These are phyloP conservation scores for Tineola bisselliella DNA, from an alignment of 2,888 invertebrate species.

Conservation along the genomic window DNA sequence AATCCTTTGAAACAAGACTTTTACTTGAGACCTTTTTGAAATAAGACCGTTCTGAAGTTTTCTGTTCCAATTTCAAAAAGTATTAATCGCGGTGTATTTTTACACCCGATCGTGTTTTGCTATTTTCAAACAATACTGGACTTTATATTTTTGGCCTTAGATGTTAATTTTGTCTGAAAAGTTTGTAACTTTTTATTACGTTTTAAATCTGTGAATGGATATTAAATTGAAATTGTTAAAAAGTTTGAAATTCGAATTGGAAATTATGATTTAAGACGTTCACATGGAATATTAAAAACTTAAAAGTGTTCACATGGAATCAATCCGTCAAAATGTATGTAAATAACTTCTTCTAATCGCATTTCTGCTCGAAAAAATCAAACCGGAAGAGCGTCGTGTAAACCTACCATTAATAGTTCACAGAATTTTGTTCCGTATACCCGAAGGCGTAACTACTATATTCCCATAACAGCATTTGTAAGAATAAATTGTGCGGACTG, in stretches of 20 bases:
- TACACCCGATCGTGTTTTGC: neutral
- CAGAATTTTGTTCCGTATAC: neutral
- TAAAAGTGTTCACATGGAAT: neutral
- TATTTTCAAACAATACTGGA: neutral
- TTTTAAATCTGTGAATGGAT: neutral
- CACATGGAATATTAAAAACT: neutral
- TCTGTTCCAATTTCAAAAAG: constrained; percentile 7
- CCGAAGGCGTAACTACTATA: neutral
- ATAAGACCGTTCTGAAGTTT: neutral
- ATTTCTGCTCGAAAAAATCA: too few relatives aligned
- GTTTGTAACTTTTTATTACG: neutral
- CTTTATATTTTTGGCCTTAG: neutral
- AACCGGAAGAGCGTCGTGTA: too few relatives aligned
- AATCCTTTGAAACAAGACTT: neutral
- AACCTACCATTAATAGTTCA: too few relatives aligned
- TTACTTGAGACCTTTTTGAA: neutral
- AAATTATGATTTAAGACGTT: neutral
- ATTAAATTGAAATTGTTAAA: constrained; percentile 1
- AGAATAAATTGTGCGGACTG: constrained; percentile 8
- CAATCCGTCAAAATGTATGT: too few relatives aligned
- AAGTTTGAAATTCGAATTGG: neutral
- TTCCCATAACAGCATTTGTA: neutral
- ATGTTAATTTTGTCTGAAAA: neutral
- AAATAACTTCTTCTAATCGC: too few relatives aligned
- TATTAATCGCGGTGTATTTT: constrained; percentile 6